A percentile compares a stretch with the other conserved stretches of the same genome.
Conservation (phyloP, 2,797 vertebrate genomes). For the Austrolebias charrua region DNA sequence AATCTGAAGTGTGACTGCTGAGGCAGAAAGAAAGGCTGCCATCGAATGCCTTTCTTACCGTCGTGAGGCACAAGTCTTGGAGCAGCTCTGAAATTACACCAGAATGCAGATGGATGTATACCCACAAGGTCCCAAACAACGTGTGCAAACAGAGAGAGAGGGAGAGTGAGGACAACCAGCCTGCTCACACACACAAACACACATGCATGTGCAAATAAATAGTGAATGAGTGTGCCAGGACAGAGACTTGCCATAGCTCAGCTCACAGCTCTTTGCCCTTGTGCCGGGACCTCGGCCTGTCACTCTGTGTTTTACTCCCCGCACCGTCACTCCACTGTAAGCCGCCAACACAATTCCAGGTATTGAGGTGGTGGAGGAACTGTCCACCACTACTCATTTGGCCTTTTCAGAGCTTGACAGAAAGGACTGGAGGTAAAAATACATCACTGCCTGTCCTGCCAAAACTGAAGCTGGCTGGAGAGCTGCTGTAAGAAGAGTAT, state of each 20-base stretch:
- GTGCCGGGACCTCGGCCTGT: conserved; percentile 60
- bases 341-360: conserved; percentile 60
- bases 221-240: conserved; percentile 51
- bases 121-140: conserved; percentile 17
- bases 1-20: conserved; percentile 69
- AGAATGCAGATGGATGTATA: conserved; percentile 27
- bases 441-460: conserved; percentile 51
- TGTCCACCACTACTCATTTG: conserved; percentile 64
- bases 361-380: conserved; percentile 64
- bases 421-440: conserved; percentile 60
- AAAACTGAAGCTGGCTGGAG: conserved; percentile 51
- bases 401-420: conserved; percentile 67
- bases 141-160: conserved; percentile 30
- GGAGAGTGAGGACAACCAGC: background rate
- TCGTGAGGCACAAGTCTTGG: conserved; percentile 30
- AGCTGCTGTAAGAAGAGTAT: conserved; percentile 42
- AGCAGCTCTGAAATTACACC: conserved; percentile 42
- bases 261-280: conserved; percentile 57
- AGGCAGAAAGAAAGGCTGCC: conserved; percentile 73
- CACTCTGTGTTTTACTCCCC: conserved; percentile 62
- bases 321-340: conserved; percentile 54
- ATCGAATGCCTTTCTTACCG: conserved; percentile 61
- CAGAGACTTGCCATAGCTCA: conserved; percentile 47
- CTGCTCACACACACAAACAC: conserved; percentile 1
- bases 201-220: conserved; percentile 35